A percentile compares a stretch with the other conserved stretches of the same genome.
Evolutionary conservation across 2,888 invertebrate species (phyloP).

Genomic region (Tetranychus piercei): DNA sequence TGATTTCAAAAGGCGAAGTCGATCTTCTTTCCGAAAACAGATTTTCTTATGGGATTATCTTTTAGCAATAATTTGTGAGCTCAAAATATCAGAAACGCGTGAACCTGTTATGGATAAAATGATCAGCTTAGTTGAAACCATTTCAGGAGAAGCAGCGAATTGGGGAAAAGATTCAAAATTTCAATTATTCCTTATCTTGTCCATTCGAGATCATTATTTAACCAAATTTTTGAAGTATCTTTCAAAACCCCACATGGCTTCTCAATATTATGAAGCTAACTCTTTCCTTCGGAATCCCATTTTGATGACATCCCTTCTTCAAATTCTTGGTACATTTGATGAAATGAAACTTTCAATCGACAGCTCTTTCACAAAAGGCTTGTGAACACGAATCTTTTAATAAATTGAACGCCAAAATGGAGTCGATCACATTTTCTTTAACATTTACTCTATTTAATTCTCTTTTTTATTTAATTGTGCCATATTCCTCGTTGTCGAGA

Average conservation of each 20-base stretch:
- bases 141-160: constrained; percentile 63
- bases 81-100: constrained; percentile 28
- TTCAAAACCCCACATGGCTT: constrained; percentile 7
- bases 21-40: constrained; percentile 41
- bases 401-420: background rate
- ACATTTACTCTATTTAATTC: constrained; percentile 32
- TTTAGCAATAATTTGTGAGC: constrained; percentile 27
- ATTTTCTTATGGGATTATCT: constrained; percentile 84
- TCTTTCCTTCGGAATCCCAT: constrained; percentile 77
- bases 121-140: constrained; percentile 39
- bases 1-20: constrained; percentile 47
- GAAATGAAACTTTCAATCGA: constrained; percentile 49
- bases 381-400: constrained; percentile 30
- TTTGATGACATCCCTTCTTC: constrained; percentile 64
- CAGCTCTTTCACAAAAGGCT: constrained; percentile 34
- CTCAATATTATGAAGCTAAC: constrained; percentile 67
- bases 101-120: constrained; percentile 29
- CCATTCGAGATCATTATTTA: constrained; percentile 39
- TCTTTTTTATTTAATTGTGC: background rate
- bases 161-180: constrained; percentile 94
- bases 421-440: background rate
- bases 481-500: background rate
- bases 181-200: constrained; percentile 50
- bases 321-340: constrained; percentile 71
- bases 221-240: constrained; percentile 59